Percentiles rank a stretch among this genome's conserved stretches.
Evolutionary conservation across 2,113 vertebrate genomes (phyloP).

Genomic region (Callospermophilus lateralis): DNA sequence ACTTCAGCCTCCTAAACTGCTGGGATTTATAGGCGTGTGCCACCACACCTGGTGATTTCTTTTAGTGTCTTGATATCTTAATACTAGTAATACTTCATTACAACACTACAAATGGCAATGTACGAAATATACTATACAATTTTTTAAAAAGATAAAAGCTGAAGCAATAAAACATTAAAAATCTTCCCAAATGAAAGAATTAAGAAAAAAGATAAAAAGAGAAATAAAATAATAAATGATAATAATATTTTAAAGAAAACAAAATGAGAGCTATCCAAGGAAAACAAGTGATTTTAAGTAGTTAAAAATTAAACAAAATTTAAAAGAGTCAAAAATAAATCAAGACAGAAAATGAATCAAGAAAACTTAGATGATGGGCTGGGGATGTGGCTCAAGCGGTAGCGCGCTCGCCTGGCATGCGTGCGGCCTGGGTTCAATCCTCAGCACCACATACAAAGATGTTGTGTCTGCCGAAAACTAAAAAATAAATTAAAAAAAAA

Average conservation of each 20-base stretch:
- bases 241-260: neutral
- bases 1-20: no score
- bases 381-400: no score
- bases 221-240: neutral
- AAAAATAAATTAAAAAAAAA: no score
- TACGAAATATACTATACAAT: conserved; percentile 4
- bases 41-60: neutral
- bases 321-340: neutral
- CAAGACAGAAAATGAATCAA: neutral
- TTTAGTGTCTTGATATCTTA: neutral
- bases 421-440: no score
- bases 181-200: conserved; percentile 7
- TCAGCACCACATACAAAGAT: no score
- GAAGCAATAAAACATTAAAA: conserved; percentile 5
- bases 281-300: neutral
- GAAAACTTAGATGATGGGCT: neutral
- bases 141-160: neutral
- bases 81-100: neutral
- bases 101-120: neutral
- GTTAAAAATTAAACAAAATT: neutral
- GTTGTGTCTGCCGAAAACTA: no score
- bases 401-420: no score
- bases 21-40: no score
- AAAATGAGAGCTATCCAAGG: neutral
- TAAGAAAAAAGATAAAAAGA: neutral